phyloP scores from a whole-genome alignment of 2,113 vertebrate species.

The Scolopax mira region DNA sequence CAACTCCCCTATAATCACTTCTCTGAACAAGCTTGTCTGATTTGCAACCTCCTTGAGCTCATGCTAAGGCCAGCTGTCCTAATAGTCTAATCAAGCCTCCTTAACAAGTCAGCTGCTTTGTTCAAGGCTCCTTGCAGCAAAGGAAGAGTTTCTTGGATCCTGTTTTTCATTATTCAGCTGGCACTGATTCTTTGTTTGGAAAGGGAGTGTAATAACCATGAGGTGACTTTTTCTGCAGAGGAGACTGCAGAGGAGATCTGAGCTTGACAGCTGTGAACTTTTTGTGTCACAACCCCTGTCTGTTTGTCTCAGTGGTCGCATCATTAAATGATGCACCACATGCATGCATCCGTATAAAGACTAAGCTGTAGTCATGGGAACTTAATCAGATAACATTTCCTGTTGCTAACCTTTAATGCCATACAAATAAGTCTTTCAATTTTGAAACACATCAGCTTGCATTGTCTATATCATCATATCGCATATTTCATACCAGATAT shows the following conservation, averaged over 20 bases:
- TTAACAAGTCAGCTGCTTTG: not conserved
- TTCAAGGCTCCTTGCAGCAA: not conserved
- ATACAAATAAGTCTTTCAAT: conserved; percentile 30
- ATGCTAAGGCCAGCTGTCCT: not conserved
- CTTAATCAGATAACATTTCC: not conserved
- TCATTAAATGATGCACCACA: not conserved
- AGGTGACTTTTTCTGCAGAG: not conserved
- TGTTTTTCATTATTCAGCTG: not conserved
- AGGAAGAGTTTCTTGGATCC: not conserved
- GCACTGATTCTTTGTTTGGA: not conserved
- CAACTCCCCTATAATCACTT: not conserved
- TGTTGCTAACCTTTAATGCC: not conserved
- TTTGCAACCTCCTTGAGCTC: not conserved
- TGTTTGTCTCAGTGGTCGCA: not conserved
- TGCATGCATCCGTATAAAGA: not conserved
- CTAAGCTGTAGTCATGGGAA: not conserved
- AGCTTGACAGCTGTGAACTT: not conserved
- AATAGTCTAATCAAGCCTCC: not conserved
- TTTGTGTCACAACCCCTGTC: not conserved
- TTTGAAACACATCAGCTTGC: conserved; percentile 17
- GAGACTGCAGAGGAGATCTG: not conserved
- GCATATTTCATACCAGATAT: not conserved
- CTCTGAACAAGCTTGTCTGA: not conserved
- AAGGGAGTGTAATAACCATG: not conserved
- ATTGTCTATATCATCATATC: conserved; percentile 9